A percentile compares a stretch with the other conserved stretches of the same genome.
Evolutionary conservation across 2,113 vertebrate genomes (phyloP).

Genomic region (Lasiurus cinereus): DNA sequence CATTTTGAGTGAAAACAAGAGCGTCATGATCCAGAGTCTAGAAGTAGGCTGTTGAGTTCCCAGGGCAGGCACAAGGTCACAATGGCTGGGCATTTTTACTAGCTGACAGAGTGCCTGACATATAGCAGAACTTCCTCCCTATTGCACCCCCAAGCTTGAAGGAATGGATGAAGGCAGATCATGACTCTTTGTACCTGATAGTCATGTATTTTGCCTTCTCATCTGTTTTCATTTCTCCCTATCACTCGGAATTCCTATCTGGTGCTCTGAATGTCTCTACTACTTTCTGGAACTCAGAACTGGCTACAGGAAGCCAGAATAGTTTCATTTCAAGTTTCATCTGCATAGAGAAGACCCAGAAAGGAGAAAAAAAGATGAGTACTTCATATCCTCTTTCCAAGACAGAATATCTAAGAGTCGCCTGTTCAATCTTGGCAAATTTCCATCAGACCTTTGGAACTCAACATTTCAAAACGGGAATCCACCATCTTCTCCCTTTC

Average conservation of each 20-base stretch:
- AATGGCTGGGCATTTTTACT: not conserved
- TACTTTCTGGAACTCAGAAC: not conserved
- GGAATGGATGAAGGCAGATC: not conserved
- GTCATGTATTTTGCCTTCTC: not conserved
- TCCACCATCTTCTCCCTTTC: not conserved
- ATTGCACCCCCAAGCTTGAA: not conserved
- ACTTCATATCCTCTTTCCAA: not conserved
- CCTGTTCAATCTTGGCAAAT: not conserved
- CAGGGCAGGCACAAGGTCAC: not conserved
- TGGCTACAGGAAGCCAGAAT: not conserved
- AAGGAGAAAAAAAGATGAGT: not conserved
- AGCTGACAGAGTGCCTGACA: too few relatives aligned
- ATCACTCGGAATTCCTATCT: not conserved
- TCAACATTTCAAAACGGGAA: not conserved
- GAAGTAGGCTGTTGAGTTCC: not conserved
- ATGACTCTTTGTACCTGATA: not conserved
- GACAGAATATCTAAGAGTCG: not conserved
- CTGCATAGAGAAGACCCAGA: not conserved
- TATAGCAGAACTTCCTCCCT: not conserved
- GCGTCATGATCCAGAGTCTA: not conserved
- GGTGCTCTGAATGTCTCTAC: not conserved
- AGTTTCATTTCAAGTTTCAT: constrained; percentile 25
- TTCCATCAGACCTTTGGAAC: constrained; percentile 15
- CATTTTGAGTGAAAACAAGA: not conserved
- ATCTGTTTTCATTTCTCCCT: not conserved